A percentile compares a stretch with the other conserved stretches of the same genome.
Conservation (phyloP, 2,888 invertebrate species). For the Morpho deidamia region DNA sequence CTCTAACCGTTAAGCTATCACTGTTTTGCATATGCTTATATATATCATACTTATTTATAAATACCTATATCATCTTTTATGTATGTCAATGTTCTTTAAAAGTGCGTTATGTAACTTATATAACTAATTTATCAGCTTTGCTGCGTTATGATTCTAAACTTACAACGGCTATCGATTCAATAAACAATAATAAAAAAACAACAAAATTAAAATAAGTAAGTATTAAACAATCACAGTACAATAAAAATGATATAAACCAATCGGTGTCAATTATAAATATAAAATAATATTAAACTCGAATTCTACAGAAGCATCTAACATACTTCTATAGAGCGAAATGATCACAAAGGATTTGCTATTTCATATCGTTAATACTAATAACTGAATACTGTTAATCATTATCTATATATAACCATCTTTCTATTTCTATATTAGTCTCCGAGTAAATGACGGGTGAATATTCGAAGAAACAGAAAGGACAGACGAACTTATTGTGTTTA, state of each 20-base stretch:
- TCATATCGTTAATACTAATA: neutral
- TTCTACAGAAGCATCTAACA: no score
- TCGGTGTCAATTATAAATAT: slow-evolving; percentile 26
- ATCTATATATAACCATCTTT: no score
- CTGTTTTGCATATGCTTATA: no score
- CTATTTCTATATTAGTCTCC: no score
- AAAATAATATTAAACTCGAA: neutral
- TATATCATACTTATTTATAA: neutral
- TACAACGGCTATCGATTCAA: slow-evolving; percentile 22
- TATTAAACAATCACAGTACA: slow-evolving; percentile 51
- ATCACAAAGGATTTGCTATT: slow-evolving; percentile 2
- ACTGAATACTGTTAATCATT: neutral
- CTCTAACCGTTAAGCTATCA: no score
- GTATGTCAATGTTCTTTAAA: slow-evolving; percentile 7
- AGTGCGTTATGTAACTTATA: slow-evolving; percentile 10
- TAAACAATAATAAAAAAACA: slow-evolving; percentile 34
- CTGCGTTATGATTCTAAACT: slow-evolving; percentile 12
- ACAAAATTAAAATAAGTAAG: slow-evolving; percentile 45
- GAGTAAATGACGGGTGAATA: no score
- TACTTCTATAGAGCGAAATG: slow-evolving; percentile 1
- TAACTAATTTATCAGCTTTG: slow-evolving; percentile 22
- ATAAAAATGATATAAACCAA: slow-evolving; percentile 33
- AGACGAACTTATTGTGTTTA: no score
- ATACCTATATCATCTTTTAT: neutral
- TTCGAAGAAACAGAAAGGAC: no score